These are phyloP conservation scores for Enteromius afrohamiltoni DNA, from an alignment of 2,797 vertebrate genomes.

Conservation along the genomic window DNA sequence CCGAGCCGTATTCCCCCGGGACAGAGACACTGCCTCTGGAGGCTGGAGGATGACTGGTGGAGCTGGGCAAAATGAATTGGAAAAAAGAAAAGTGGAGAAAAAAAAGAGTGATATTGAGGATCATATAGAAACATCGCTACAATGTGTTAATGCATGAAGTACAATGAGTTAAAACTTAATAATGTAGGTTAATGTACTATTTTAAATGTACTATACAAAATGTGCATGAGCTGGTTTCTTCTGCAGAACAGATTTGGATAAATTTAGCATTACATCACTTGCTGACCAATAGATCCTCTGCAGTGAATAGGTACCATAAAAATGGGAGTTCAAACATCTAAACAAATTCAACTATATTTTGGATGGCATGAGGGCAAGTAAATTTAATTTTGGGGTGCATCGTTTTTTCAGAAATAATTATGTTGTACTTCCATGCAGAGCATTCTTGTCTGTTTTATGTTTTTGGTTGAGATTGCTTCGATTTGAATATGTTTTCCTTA, in stretches of 20 bases:
- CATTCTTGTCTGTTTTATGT: neutral
- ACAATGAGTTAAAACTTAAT: neutral
- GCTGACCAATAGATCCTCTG: neutral
- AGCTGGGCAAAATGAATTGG: conserved; percentile 71
- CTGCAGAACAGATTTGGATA: neutral
- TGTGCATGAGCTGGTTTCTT: neutral
- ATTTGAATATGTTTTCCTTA: neutral
- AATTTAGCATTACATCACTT: neutral
- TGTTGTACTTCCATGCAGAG: neutral
- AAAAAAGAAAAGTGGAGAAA: conserved; percentile 75
- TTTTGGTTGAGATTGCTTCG: neutral
- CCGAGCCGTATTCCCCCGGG: conserved; percentile 92
- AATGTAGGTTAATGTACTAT: neutral
- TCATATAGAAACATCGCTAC: neutral
- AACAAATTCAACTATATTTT: neutral
- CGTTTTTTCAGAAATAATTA: neutral
- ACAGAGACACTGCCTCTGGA: conserved; percentile 91
- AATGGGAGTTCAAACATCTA: neutral
- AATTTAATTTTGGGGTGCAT: too few relatives aligned
- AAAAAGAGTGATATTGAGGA: neutral
- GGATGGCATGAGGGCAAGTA: neutral
- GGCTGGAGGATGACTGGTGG: conserved; percentile 90
- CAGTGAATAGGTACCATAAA: neutral
- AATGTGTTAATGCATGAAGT: neutral
- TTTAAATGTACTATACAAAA: neutral